These are phyloP conservation scores for Aythya fuligula DNA, from an alignment of 2,797 vertebrate genomes.

Conservation along the genomic window DNA sequence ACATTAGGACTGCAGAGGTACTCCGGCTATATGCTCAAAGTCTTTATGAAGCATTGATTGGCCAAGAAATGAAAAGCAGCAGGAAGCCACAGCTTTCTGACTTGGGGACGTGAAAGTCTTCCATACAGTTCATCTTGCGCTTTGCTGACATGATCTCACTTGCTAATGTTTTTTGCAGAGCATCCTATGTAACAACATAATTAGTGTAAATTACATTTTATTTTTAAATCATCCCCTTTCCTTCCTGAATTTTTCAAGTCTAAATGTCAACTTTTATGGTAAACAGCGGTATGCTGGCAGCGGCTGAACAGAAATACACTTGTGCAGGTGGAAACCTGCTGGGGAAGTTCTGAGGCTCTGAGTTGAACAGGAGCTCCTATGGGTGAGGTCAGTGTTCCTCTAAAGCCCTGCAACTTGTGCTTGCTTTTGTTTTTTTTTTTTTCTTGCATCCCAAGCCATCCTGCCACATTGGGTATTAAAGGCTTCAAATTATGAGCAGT, in stretches of 20 bases:
- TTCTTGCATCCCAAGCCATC: neutral
- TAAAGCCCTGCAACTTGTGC: neutral
- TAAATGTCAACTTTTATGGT: slow-evolving; percentile 70
- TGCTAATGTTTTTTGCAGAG: slow-evolving; percentile 70
- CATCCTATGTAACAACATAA: slow-evolving; percentile 73
- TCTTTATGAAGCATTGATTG: slow-evolving; percentile 59
- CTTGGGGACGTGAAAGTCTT: slow-evolving; percentile 33
- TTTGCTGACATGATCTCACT: slow-evolving; percentile 66
- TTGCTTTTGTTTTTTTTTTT: slow-evolving; percentile 32
- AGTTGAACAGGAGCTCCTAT: neutral
- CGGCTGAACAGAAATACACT: slow-evolving; percentile 17
- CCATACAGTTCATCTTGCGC: slow-evolving; percentile 39
- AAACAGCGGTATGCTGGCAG: slow-evolving; percentile 47
- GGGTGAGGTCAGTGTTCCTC: neutral
- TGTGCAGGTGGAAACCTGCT: slow-evolving; percentile 17
- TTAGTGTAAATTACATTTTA: slow-evolving; percentile 74
- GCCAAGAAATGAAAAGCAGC: slow-evolving; percentile 61
- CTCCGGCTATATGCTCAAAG: slow-evolving; percentile 16
- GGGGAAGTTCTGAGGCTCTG: neutral
- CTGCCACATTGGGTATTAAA: neutral
- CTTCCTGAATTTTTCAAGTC: slow-evolving; percentile 72
- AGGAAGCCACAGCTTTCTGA: slow-evolving; percentile 65
- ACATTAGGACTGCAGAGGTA: slow-evolving; percentile 24
- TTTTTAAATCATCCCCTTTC: slow-evolving; percentile 75
- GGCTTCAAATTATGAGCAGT: neutral